A percentile compares a stretch with the other conserved stretches of the same genome.
These are phyloP conservation scores for Drosophila kurseongensis DNA, from an alignment of 1,140 invertebrate species.

Conservation along the genomic window DNA sequence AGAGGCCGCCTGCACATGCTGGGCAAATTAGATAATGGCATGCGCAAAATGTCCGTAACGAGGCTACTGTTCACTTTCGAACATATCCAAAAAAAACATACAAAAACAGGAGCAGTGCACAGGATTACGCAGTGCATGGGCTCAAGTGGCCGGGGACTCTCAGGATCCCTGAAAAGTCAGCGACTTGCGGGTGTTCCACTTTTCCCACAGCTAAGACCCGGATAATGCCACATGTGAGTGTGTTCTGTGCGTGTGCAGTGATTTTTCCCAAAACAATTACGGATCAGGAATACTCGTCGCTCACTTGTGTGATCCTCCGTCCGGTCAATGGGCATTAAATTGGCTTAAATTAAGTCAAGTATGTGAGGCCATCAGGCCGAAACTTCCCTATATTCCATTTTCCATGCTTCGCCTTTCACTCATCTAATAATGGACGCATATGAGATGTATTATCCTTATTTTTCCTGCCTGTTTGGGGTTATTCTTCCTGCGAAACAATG, in stretches of 20 bases:
- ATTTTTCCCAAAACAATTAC: constrained; percentile 55
- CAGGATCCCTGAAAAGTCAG: constrained; percentile 42
- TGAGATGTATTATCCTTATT: constrained; percentile 65
- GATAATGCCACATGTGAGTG: constrained; percentile 58
- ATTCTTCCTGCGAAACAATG: constrained; percentile 31
- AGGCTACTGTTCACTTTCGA: constrained; percentile 66
- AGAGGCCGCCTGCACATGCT: constrained; percentile 43
- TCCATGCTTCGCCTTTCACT: constrained; percentile 16
- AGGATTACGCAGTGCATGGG: constrained; percentile 60
- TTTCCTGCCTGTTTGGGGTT: constrained; percentile 39
- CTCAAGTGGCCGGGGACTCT: constrained; percentile 52
- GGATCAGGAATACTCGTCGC: constrained; percentile 27
- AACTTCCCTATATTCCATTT: constrained; percentile 24
- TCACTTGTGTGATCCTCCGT: constrained; percentile 62
- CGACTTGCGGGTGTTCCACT: constrained; percentile 73
- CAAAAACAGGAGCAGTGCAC: constrained; percentile 30
- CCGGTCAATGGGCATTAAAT: constrained; percentile 68
- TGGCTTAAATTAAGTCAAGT: constrained; percentile 83
- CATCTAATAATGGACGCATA: constrained; percentile 65
- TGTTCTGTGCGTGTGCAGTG: constrained; percentile 28
- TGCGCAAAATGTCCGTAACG: constrained; percentile 60
- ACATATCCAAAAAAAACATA: background rate
- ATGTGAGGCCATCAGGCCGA: constrained; percentile 48
- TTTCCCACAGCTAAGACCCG: constrained; percentile 61
- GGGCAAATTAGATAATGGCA: constrained; percentile 76